Evolutionary conservation across 2,888 invertebrate genomes (phyloP).

Genomic region (Philereme transversata): DNA sequence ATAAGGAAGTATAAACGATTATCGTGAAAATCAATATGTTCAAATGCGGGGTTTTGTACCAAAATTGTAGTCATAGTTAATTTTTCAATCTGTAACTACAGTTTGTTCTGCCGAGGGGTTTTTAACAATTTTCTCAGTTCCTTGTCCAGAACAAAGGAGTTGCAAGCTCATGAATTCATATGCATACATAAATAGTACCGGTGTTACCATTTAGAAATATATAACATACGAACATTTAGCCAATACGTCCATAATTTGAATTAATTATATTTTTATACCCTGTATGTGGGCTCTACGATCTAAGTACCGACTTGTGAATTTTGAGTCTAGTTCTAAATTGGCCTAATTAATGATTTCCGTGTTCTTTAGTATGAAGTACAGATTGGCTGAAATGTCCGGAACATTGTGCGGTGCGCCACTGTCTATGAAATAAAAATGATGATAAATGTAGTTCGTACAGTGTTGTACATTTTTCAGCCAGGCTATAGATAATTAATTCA

Average conservation of each 20-base stretch:
- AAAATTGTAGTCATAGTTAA: conserved; percentile 36
- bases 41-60: conserved; percentile 28
- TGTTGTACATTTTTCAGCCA: too few relatives aligned
- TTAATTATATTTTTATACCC: conserved; percentile 46
- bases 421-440: too few relatives aligned
- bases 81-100: conserved; percentile 23
- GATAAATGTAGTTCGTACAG: too few relatives aligned
- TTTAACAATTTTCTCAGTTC: conserved; percentile 11
- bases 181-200: conserved; percentile 55
- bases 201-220: conserved; percentile 76
- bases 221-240: conserved; percentile 33
- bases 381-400: too few relatives aligned
- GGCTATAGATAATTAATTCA: conserved; percentile 48
- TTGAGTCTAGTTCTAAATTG: conserved; percentile 25
- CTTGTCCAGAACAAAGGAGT: conserved; percentile 23
- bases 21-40: conserved; percentile 14
- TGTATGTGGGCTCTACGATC: conserved; percentile 19
- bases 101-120: conserved; percentile 24
- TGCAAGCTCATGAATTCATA: conserved; percentile 29
- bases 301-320: conserved; percentile 8
- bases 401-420: too few relatives aligned
- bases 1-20: conserved; percentile 12
- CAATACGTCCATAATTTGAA: conserved; percentile 52
- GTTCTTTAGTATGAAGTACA: conserved; percentile 14
- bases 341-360: conserved; percentile 26